phyloP scores from a whole-genome alignment of 1,140 invertebrate genomes.

The Ceratosolen fusciceps region DNA sequence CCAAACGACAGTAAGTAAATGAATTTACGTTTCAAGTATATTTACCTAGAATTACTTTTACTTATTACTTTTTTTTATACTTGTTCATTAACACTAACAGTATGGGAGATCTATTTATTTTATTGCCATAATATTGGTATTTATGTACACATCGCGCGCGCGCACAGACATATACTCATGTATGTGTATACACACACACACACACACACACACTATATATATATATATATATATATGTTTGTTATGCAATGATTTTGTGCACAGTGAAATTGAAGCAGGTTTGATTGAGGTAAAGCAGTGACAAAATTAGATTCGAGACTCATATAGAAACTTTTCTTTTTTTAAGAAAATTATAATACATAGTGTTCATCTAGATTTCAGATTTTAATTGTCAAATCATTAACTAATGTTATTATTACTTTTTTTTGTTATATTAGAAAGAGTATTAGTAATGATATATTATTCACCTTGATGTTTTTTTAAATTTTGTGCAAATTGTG shows the following conservation, averaged over 20 bases:
- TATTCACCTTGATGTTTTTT: neutral
- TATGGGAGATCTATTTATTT: conserved; percentile 54
- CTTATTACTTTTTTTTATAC: conserved; percentile 51
- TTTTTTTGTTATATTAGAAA: neutral
- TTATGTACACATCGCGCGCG: conserved; percentile 53
- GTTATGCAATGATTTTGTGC: conserved; percentile 40
- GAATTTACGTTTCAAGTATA: conserved; percentile 69
- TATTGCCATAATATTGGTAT: conserved; percentile 40
- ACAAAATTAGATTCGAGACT: neutral
- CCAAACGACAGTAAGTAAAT: conserved; percentile 69
- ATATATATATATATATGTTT: conserved; percentile 38
- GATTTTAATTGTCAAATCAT: no score
- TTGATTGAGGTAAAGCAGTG: conserved; percentile 16
- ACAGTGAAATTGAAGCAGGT: conserved; percentile 31
- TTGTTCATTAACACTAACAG: conserved; percentile 59
- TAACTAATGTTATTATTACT: no score
- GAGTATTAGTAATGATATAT: neutral
- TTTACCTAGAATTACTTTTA: conserved; percentile 57
- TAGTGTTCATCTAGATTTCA: neutral
- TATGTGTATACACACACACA: no score
- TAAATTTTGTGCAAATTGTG: neutral
- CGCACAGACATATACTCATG: no score
- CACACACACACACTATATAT: no score
- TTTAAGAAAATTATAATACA: neutral
- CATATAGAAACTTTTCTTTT: neutral